Percentiles rank a stretch among this genome's conserved stretches.
Evolutionary conservation across 2,797 vertebrate species (phyloP).

Genomic region (Trachurus trachurus): DNA sequence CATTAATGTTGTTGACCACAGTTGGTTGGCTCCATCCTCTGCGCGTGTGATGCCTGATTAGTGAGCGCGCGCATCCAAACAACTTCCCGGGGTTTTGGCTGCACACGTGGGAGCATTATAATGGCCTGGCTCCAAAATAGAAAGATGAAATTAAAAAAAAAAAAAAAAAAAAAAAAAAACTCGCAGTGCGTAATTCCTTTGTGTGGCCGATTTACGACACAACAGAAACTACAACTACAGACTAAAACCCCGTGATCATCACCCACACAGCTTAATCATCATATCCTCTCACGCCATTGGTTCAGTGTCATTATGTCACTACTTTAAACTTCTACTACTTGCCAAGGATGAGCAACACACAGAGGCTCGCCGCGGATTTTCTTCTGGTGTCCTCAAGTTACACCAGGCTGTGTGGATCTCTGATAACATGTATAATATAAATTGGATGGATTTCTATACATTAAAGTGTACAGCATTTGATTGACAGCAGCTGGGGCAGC

Average conservation of each 20-base stretch:
- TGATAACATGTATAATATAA: too few relatives aligned
- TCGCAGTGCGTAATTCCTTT: slow-evolving; percentile 42
- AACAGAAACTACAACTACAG: slow-evolving; percentile 7
- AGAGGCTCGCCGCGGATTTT: background rate
- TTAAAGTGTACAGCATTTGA: background rate
- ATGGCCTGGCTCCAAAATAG: slow-evolving; percentile 47
- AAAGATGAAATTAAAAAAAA: slow-evolving; percentile 61
- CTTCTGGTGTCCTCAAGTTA: background rate
- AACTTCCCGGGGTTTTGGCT: slow-evolving; percentile 48
- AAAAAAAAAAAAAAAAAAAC: slow-evolving; percentile 64
- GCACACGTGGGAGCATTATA: slow-evolving; percentile 41
- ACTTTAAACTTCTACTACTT: slow-evolving; percentile 19
- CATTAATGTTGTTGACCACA: slow-evolving; percentile 33
- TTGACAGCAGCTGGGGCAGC: background rate
- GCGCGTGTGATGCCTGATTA: slow-evolving; percentile 33
- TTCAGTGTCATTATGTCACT: slow-evolving; percentile 36
- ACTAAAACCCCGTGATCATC: slow-evolving; percentile 30
- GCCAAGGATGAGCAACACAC: slow-evolving; percentile 21
- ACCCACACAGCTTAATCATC: slow-evolving; percentile 3
- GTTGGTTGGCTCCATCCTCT: slow-evolving; percentile 25
- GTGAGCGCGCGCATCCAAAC: slow-evolving; percentile 32
- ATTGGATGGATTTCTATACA: background rate
- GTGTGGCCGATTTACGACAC: slow-evolving; percentile 37
- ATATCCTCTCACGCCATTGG: slow-evolving; percentile 29
- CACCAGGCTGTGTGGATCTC: background rate